Conservation (phyloP, 2,888 invertebrate genomes). For the Yponomeuta plumbellus region DNA sequence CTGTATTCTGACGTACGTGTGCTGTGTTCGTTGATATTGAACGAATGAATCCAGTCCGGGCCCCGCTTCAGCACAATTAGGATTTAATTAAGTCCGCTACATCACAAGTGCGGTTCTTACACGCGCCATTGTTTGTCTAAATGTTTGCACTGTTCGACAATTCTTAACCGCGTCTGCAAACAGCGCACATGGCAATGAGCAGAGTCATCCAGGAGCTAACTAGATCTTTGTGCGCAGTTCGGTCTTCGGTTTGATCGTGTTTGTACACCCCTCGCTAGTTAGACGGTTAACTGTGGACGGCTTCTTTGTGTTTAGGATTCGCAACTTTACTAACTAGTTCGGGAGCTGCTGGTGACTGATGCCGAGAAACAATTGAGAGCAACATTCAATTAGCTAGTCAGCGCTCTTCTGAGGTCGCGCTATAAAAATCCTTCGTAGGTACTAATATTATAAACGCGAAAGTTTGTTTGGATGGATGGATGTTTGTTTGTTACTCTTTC, state of each 20-base stretch:
- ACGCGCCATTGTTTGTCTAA: conserved; percentile 29
- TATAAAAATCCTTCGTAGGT: too few species aligned
- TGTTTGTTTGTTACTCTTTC: too few species aligned
- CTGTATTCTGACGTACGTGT: conserved; percentile 23
- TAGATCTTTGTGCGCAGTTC: conserved; percentile 70
- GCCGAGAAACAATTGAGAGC: conserved; percentile 6
- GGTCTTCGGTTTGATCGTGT: conserved; percentile 66
- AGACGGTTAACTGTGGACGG: conserved; percentile 58
- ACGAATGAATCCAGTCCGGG: neutral
- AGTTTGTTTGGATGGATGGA: too few species aligned
- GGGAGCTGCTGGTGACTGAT: conserved; percentile 18
- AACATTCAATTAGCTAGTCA: conserved; percentile 5
- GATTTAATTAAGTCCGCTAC: conserved; percentile 24
- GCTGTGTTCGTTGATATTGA: neutral
- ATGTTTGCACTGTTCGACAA: conserved; percentile 29
- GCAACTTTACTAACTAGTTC: conserved; percentile 68
- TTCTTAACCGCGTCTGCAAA: conserved; percentile 37
- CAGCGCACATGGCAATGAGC: conserved; percentile 47
- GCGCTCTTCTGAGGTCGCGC: neutral
- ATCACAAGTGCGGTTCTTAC: conserved; percentile 12
- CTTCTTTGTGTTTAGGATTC: conserved; percentile 66
- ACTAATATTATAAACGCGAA: too few species aligned
- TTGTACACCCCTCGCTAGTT: conserved; percentile 59
- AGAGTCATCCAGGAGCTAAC: conserved; percentile 59
- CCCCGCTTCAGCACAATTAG: conserved; percentile 7